Conservation (phyloP, 2,113 vertebrate genomes). For the Xiphophorus maculatus region DNA sequence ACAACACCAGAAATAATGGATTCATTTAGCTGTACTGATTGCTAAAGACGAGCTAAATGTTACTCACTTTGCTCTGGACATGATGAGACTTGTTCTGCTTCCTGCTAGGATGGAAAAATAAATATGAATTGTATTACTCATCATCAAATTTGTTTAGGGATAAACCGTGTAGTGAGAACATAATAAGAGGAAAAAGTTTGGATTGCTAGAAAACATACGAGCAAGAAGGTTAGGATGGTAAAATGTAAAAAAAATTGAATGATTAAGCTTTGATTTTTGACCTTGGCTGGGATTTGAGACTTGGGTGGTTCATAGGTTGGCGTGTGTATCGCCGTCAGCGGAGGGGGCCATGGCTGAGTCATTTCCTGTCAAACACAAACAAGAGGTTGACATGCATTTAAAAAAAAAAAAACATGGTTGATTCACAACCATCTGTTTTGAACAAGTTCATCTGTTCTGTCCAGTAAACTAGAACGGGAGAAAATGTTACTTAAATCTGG, state of each 20-base stretch:
- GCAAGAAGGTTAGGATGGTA: not conserved
- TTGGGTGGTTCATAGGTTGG: conserved; percentile 84
- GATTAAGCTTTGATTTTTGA: conserved; percentile 51
- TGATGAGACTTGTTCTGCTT: conserved; percentile 75
- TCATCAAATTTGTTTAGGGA: not conserved
- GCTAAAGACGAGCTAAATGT: not conserved
- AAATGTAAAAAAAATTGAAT: not conserved
- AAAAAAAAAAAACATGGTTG: too few species aligned
- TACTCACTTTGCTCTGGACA: conserved; percentile 88
- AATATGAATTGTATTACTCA: not conserved
- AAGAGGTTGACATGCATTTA: too few species aligned
- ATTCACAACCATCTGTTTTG: too few species aligned
- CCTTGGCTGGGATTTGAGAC: conserved; percentile 85
- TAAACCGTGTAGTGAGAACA: not conserved
- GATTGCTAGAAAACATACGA: not conserved
- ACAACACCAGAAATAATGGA: not conserved
- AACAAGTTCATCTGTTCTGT: too few species aligned
- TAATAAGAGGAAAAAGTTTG: not conserved
- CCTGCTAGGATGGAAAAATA: conserved; percentile 76
- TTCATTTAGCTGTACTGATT: not conserved
- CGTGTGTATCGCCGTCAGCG: conserved; percentile 87
- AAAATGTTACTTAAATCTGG: too few species aligned
- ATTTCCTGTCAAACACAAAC: conserved; percentile 85
- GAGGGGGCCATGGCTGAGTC: conserved; percentile 93
- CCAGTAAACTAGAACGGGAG: too few species aligned